Evolutionary conservation across 2,888 invertebrate species (phyloP), one percentile per base, ranked within the genome.

Genomic region (Leptopilina myrica): DNA sequence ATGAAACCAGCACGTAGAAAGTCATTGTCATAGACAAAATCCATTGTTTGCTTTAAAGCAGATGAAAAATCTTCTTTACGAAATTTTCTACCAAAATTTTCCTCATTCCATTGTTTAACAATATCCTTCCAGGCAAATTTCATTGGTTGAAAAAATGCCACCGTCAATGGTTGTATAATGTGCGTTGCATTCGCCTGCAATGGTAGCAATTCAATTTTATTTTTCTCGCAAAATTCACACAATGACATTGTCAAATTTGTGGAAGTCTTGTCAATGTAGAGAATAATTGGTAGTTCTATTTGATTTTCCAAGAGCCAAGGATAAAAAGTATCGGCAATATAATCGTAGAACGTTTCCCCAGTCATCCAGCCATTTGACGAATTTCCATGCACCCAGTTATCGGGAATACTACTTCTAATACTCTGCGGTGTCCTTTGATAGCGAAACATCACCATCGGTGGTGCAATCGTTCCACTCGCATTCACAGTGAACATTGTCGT

Each of bases 361-460:
- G 89, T 92, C 91, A 91, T 93, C 92, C 92, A 92, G 8, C 92
- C 92, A 76, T 82, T 89, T 14, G 92, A 91, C 5, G 90, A 90
- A 80, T 86, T 89, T 79, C 91, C 92, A 49, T 91, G 78, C 64
- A 88, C 88, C 91, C 91, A 92, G 14, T 82, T 85, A 81, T 83
- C 75, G 76, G 90, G 89, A 66, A 90, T 84, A 64, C 81, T 84
- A 65, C 79, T 64, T 9, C 83, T 82, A 46, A 89, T 79, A 75
- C 79, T 78, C 76, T 79, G 76, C 14, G 89, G 89, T 33, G 90
- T 84, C 64, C 88, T 84, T 80, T 88, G 81, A 80, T 90, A 89
- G 46, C 83, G 78, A 78, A 86, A 90, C 43, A 90, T 82, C 26
- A 88, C 76, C 85, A 88, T 86, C 20, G 87, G 85, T 40, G 88